phyloP scores from a whole-genome alignment of 2,888 invertebrate genomes.

The Idaea dimidiata region DNA sequence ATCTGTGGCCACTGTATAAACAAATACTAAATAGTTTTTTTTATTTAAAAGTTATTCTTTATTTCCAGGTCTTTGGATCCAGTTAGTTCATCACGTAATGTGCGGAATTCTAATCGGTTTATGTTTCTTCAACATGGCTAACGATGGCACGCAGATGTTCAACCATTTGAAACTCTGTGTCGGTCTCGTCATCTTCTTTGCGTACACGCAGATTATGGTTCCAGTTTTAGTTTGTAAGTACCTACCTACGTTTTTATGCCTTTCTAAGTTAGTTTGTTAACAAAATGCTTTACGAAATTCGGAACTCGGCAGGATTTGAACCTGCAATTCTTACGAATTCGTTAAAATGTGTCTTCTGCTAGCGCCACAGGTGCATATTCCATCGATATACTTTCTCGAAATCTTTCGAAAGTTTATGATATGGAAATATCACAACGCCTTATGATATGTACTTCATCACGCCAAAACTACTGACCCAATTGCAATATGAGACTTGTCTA shows the following conservation, averaged over 20 bases:
- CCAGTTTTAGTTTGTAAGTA: conserved; percentile 85
- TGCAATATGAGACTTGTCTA: no score
- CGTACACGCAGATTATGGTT: conserved; percentile 85
- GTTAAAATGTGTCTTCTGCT: no score
- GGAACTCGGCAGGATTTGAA: no score
- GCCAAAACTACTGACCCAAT: no score
- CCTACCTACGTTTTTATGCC: conserved; percentile 9
- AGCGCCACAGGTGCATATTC: no score
- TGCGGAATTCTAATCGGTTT: conserved; percentile 81
- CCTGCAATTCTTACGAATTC: no score
- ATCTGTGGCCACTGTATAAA: no score
- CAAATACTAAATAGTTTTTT: neutral
- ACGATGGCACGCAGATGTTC: conserved; percentile 84
- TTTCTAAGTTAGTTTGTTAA: neutral
- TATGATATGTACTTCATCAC: no score
- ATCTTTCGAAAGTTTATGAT: no score
- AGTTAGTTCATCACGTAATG: conserved; percentile 81
- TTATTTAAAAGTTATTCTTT: neutral
- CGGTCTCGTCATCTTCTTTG: conserved; percentile 83
- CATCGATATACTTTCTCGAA: no score
- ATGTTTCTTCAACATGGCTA: conserved; percentile 83
- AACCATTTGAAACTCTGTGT: conserved; percentile 85
- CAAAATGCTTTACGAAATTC: neutral
- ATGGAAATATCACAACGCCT: no score
- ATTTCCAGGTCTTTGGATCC: conserved; percentile 79